Evolutionary conservation across 2,113 vertebrate genomes (phyloP).

Genomic region (Sylvicapra grimmia): DNA sequence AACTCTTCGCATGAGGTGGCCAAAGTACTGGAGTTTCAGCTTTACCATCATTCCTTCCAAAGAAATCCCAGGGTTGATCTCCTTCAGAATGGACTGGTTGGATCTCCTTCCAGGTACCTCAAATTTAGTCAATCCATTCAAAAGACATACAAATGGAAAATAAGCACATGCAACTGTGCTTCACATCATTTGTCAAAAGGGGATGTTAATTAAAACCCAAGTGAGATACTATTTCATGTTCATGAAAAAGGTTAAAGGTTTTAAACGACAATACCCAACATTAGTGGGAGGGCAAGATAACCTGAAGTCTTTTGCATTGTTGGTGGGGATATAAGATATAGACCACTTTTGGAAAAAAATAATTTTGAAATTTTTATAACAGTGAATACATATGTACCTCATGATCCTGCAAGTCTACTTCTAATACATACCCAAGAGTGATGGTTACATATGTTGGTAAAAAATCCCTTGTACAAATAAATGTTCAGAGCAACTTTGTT

Average conservation of each 20-base stretch:
- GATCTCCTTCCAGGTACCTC: no score
- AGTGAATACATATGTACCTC: neutral
- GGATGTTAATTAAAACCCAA: neutral
- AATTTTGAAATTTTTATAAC: neutral
- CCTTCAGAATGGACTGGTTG: no score
- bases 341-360: neutral
- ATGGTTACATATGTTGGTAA: neutral
- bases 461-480: neutral
- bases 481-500: neutral
- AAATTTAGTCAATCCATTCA: neutral
- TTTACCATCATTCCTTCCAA: no score
- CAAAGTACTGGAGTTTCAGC: no score
- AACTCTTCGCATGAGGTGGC: no score
- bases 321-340: neutral
- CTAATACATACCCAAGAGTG: neutral
- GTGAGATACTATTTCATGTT: neutral
- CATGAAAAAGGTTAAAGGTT: neutral
- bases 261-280: neutral
- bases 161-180: neutral
- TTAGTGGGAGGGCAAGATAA: neutral
- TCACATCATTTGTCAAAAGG: neutral
- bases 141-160: neutral
- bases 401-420: neutral
- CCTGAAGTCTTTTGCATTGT: neutral
- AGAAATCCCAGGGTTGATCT: no score